phyloP scores from a whole-genome alignment of 2,888 invertebrate species.

The Carterocephalus palaemon region DNA sequence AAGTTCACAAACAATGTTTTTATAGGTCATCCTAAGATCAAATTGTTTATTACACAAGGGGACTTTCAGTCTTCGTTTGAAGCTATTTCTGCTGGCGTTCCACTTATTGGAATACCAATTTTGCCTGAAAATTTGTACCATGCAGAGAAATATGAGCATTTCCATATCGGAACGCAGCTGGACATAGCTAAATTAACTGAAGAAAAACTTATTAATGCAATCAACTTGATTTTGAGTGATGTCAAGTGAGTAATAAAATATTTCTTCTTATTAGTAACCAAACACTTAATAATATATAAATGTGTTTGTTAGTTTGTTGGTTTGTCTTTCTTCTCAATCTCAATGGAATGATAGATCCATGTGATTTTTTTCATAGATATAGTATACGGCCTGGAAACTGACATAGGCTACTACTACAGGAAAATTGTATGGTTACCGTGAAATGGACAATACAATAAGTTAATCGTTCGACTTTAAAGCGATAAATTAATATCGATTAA shows the following conservation, averaged over 20 bases:
- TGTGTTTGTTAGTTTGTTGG: too few relatives aligned
- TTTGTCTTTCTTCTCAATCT: too few relatives aligned
- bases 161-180: slow-evolving; percentile 46
- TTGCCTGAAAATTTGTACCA: slow-evolving; percentile 59
- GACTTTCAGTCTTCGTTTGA: slow-evolving; percentile 65
- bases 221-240: slow-evolving; percentile 19
- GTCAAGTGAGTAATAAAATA: slow-evolving; percentile 14
- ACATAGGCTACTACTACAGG: too few relatives aligned
- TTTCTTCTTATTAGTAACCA: too few relatives aligned
- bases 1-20: slow-evolving; percentile 14
- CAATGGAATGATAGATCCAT: too few relatives aligned
- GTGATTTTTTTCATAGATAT: too few relatives aligned
- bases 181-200: slow-evolving; percentile 42
- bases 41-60: slow-evolving; percentile 59
- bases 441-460: too few relatives aligned
- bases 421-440: too few relatives aligned
- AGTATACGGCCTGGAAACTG: too few relatives aligned
- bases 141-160: slow-evolving; percentile 42
- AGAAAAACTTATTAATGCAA: slow-evolving; percentile 29
- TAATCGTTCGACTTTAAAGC: too few relatives aligned
- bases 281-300: too few relatives aligned
- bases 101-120: slow-evolving; percentile 59
- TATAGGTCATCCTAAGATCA: slow-evolving; percentile 62
- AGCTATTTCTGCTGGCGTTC: slow-evolving; percentile 54
- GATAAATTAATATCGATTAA: too few relatives aligned